Conservation (phyloP, 2,797 vertebrate species). For the Alcedo atthis region DNA sequence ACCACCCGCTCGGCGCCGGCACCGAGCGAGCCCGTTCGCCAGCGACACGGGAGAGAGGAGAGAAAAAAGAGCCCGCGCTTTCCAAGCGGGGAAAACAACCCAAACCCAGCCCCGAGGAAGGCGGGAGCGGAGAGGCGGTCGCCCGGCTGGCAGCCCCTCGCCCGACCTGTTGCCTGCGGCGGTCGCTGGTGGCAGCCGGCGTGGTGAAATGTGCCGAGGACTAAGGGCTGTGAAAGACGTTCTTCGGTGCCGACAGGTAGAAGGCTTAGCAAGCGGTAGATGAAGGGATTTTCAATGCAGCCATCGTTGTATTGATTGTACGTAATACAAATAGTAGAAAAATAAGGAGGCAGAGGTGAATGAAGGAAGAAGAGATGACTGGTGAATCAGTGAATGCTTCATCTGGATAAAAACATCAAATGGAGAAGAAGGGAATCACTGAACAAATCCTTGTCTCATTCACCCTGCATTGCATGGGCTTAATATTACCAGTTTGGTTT, state of each 20-base stretch:
- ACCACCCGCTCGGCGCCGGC: constrained; percentile 23
- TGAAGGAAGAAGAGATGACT: neutral
- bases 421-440: neutral
- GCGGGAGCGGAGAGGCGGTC: neutral
- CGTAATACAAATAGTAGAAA: neutral
- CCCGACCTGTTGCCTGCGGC: constrained; percentile 19
- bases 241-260: neutral
- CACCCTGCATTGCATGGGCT: neutral
- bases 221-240: neutral
- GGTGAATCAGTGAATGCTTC: neutral
- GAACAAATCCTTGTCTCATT: neutral
- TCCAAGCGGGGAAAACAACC: neutral
- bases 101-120: neutral
- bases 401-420: neutral
- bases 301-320: neutral
- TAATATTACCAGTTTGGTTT: neutral
- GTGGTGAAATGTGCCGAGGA: neutral
- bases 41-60: accelerated
- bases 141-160: neutral
- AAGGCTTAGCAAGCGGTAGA: neutral
- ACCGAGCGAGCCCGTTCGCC: neutral
- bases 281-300: neutral
- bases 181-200: neutral
- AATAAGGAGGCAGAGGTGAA: neutral
- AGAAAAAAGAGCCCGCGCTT: neutral